A percentile compares a stretch with the other conserved stretches of the same genome.
These are phyloP conservation scores for Saturnia japonica DNA, from an alignment of 2,888 invertebrate species.

Conservation along the genomic window DNA sequence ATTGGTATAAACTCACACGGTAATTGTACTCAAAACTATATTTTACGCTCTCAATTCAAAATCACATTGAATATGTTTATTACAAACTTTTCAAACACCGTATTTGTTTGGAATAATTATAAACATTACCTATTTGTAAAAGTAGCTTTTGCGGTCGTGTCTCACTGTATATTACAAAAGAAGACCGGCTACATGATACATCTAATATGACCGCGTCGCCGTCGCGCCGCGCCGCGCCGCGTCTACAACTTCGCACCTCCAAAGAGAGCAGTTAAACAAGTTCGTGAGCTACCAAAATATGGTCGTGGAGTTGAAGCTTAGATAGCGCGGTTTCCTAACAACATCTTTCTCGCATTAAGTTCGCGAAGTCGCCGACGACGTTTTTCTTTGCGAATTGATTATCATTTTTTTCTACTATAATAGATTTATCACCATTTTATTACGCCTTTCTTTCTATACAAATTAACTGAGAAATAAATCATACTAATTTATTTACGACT, in stretches of 20 bases:
- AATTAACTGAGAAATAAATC: neutral
- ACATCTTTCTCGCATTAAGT: conserved; percentile 60
- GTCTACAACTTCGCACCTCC: conserved; percentile 43
- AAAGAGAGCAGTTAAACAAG: conserved; percentile 59
- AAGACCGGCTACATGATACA: neutral
- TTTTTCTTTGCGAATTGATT: conserved; percentile 14
- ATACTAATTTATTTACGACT: neutral
- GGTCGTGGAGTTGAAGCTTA: conserved; percentile 45
- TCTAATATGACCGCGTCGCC: no score
- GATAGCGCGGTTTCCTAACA: conserved; percentile 54
- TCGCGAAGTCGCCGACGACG: conserved; percentile 50
- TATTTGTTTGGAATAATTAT: neutral
- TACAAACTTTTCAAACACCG: neutral
- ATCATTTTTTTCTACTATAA: neutral
- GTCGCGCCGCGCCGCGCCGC: no score
- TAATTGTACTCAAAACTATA: neutral
- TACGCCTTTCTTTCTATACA: neutral
- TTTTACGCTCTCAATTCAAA: neutral
- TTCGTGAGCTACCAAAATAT: conserved; percentile 72
- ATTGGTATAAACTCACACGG: no score
- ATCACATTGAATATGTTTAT: neutral
- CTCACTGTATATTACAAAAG: neutral
- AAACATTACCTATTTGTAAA: neutral
- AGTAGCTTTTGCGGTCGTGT: neutral
- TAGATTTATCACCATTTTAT: neutral